These are phyloP conservation scores for Muschampia plurimacula DNA, from an alignment of 2,888 invertebrate species.

Conservation along the genomic window DNA sequence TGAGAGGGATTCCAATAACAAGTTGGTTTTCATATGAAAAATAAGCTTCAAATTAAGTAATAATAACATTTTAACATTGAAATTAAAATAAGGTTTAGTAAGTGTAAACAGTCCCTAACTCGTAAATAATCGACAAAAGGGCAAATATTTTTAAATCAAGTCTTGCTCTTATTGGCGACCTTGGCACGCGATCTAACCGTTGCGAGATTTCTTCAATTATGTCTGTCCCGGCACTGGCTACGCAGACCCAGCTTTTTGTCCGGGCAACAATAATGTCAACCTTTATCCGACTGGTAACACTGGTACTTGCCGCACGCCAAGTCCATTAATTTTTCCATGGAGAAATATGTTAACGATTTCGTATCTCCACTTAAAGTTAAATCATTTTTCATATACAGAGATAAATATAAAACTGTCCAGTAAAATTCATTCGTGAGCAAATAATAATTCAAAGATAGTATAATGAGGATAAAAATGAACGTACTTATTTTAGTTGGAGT, in stretches of 20 bases:
- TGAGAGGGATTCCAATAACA: no score
- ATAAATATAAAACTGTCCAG: background rate
- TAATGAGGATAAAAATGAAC: background rate
- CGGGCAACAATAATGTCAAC: conserved; percentile 43
- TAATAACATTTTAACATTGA: no score
- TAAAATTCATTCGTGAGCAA: background rate
- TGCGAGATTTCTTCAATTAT: conserved; percentile 56
- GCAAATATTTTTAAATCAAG: conserved; percentile 50
- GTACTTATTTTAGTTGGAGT: background rate
- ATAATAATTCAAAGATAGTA: background rate
- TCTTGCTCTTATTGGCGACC: conserved; percentile 58
- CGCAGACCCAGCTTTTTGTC: conserved; percentile 27
- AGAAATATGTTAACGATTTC: conserved; percentile 31
- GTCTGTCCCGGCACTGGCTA: conserved; percentile 40
- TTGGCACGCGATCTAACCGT: conserved; percentile 67
- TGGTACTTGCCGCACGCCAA: conserved; percentile 22
- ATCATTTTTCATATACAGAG: conserved; percentile 28
- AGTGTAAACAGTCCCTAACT: conserved; percentile 38
- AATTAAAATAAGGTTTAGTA: background rate
- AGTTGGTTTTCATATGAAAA: no score
- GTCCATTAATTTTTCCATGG: conserved; percentile 31
- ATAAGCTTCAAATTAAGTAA: no score
- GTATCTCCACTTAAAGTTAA: conserved; percentile 27
- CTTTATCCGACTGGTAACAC: conserved; percentile 41
- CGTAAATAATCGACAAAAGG: conserved; percentile 61